Evolutionary conservation across 2,797 vertebrate genomes (phyloP), one percentile per base, ranked within the genome.

Genomic region (Leptatherina wallacei): DNA sequence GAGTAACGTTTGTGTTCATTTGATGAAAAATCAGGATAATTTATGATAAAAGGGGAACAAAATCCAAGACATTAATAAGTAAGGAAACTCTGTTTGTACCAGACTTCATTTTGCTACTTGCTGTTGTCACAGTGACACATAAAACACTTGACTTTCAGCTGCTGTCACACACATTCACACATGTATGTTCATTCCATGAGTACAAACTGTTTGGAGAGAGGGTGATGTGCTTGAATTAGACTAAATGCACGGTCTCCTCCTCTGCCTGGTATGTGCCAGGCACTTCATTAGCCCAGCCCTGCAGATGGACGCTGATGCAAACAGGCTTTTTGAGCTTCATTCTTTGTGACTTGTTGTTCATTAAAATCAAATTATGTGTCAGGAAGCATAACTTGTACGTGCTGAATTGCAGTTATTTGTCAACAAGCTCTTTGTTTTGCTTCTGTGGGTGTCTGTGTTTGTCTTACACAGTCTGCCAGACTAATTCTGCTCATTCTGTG

Each of bases 301-400:
- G 85, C 89, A 93, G 93, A 94, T 93, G 92, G 90, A 94, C 76
- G 93, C 78, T 27, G 82, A 90, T 88, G 91, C 90, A 92, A 95
- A 90, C 60, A 78, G 73, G 88, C 80, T 89, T 92, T 95, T 95
- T 96, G 95, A 97, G 94, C 91, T 95, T 97, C 95, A 97, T 96
- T 97, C 95, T 94, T 96, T 96, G 94, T 96, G 96, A 96, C 96
- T 97, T 96, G 94, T 95, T 96, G 97, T 96, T 97, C 95, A 96
- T 97, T 97, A 97, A 93, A 93, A 93, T 93, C 94, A 97, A 96
- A 96, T 97, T 96, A 94, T 94, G 95, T 96, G 95, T 96, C 95
- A 95, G 86, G 71, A 96, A 95, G 93, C 93, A 95, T 95, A 95
- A 95, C 92, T 92, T 85, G 84, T 89, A 82, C 57, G 75, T 83